These are phyloP conservation scores for Idaea straminata DNA, from an alignment of 2,888 invertebrate genomes.

Conservation along the genomic window DNA sequence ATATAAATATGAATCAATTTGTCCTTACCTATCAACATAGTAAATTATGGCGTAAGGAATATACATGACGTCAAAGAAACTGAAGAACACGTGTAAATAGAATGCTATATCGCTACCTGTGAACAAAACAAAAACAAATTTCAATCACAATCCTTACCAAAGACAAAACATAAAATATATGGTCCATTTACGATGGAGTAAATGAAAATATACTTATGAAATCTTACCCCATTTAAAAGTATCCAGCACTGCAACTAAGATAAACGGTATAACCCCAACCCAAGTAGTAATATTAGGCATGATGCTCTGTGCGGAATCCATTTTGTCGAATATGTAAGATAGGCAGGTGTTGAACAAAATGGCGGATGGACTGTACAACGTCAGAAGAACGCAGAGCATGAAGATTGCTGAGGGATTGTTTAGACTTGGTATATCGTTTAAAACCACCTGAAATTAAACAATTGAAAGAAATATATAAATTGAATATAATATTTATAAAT, in stretches of 20 bases:
- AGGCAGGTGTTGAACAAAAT: conserved; percentile 88
- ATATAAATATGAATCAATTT: neutral
- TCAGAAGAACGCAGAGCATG: conserved; percentile 82
- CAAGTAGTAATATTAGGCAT: conserved; percentile 88
- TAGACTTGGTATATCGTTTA: conserved; percentile 86
- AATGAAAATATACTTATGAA: neutral
- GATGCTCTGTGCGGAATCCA: conserved; percentile 90
- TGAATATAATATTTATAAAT: no score
- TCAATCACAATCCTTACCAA: neutral
- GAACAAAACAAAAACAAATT: conserved; percentile 33
- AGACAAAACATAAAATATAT: neutral
- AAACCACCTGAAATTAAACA: conserved; percentile 72
- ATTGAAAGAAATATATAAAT: neutral
- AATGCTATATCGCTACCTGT: conserved; percentile 84
- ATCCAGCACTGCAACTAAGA: conserved; percentile 85
- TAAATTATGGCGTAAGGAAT: conserved; percentile 91
- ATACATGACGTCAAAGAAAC: conserved; percentile 88
- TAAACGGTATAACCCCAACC: conserved; percentile 87
- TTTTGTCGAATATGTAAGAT: conserved; percentile 90
- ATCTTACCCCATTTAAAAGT: conserved; percentile 84
- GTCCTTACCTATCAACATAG: conserved; percentile 83
- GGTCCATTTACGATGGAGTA: neutral
- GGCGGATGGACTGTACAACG: conserved; percentile 87
- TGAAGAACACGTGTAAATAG: conserved; percentile 86
- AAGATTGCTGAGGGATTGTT: conserved; percentile 85